Conservation (phyloP, 2,113 vertebrate species). For the Turnix velox region DNA sequence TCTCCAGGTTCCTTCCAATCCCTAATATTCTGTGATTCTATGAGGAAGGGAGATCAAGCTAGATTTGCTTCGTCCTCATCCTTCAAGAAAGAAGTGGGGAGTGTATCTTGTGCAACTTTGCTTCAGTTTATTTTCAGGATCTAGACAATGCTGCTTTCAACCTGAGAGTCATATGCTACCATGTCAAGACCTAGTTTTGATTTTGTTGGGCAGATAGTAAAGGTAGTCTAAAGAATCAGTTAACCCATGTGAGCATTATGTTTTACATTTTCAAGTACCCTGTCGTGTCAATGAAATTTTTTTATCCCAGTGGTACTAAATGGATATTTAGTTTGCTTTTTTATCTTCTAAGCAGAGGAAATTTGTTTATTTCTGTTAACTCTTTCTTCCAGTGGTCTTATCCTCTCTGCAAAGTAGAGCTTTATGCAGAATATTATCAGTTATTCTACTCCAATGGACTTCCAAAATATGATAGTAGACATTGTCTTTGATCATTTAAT, state of each 20-base stretch:
- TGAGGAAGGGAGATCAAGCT: background rate
- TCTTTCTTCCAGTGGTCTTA: background rate
- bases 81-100: background rate
- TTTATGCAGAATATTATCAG: background rate
- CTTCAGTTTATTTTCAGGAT: background rate
- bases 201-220: background rate
- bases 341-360: background rate
- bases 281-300: background rate
- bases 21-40: no score
- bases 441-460: background rate
- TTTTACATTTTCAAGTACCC: background rate
- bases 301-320: background rate
- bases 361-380: background rate
- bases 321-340: background rate
- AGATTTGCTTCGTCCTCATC: background rate
- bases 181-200: background rate
- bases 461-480: background rate
- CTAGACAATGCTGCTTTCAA: background rate
- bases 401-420: background rate
- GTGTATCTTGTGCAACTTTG: background rate
- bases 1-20: no score
- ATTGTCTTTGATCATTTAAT: background rate
- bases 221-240: background rate
- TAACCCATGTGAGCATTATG: background rate
- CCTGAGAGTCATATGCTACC: background rate